Conservation (phyloP, 2,888 invertebrate genomes). For the Lepidocyrtinus sp. region DNA sequence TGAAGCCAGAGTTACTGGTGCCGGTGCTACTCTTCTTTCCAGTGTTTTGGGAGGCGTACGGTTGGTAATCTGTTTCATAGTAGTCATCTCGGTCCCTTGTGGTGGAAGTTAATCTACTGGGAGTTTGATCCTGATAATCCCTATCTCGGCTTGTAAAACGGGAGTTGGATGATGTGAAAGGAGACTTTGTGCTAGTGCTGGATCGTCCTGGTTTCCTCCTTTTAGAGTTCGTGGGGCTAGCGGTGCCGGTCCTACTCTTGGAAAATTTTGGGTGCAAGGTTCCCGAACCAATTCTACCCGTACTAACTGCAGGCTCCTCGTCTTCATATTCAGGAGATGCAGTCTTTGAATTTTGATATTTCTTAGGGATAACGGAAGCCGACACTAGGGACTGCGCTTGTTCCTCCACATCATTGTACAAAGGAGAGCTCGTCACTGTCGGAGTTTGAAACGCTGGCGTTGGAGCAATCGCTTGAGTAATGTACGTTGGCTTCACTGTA, state of each 20-base stretch:
- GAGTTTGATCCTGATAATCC: slow-evolving; percentile 43
- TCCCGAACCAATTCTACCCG: background rate
- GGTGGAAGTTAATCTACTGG: slow-evolving; percentile 28
- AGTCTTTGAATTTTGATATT: slow-evolving; percentile 24
- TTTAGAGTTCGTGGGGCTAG: slow-evolving; percentile 4
- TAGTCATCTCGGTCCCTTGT: slow-evolving; percentile 40
- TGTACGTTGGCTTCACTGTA: slow-evolving; percentile 49
- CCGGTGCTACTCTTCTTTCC: slow-evolving; percentile 28
- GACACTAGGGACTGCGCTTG: slow-evolving; percentile 39
- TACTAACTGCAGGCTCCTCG: slow-evolving; percentile 24
- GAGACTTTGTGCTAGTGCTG: slow-evolving; percentile 28
- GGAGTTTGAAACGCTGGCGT: slow-evolving; percentile 39
- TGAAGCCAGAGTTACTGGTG: background rate
- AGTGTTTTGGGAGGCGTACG: slow-evolving; percentile 17
- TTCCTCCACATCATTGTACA: slow-evolving; percentile 47
- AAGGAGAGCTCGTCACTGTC: slow-evolving; percentile 12
- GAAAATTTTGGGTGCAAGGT: slow-evolving; percentile 30
- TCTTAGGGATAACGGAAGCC: slow-evolving; percentile 33
- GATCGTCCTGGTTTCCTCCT: slow-evolving; percentile 44
- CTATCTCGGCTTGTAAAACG: slow-evolving; percentile 14
- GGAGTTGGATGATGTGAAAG: slow-evolving; percentile 27
- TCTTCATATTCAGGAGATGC: slow-evolving; percentile 46
- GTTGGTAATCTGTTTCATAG: slow-evolving; percentile 51
- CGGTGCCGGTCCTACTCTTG: slow-evolving; percentile 25
- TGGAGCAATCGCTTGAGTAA: slow-evolving; percentile 45